Base-by-base conservation (phyloP, 1,140 invertebrate species). In the Leptonema lineaticorne region DNA sequence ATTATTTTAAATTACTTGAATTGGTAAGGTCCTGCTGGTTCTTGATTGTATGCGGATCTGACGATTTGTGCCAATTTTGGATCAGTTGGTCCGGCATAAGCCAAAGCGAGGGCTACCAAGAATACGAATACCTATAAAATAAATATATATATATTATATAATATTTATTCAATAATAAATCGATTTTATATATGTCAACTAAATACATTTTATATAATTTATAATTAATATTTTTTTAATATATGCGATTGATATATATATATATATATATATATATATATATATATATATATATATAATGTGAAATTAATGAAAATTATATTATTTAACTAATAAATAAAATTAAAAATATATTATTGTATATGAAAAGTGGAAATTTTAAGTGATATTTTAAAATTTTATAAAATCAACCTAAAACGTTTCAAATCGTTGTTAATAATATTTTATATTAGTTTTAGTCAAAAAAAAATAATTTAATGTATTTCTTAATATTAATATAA, bases 11-110 rank as follows among this genome's bases (percentile, higher is more conserved):
- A 63, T 69, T 76, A 80, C 79, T 22, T 64, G 74, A 67, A 79
- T 4, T 41, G 9, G 72, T 81, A 81, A 56, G 48, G 58, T 33
- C 79, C 79, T 0, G 78, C 73, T 18, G 79, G 77, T 0, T 74
- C 8, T 33, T 75, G 74, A 18, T 77, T 67, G 69, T 71, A 78
- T 1, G 74, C 71, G 1, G 77, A 79, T 14, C 75, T 76, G 0
- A 81, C 48, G 63, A 80, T 80, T 50, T 75, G 68, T 7, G 58
- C 69, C 6, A 56, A 14, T 8, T 68, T 70, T 24, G 74, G 71
- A 26, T 75, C 73, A 3, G 62, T 68, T 29, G 77, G 57, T n/a
- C 16, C 29, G 18, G 30, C 70, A 16, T 65, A 74, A 2, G 41
- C 57, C 56, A 67, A 45, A 26, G 65, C 53, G 24, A 67, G 14